These are phyloP conservation scores for Rhopalosiphum maidis DNA, from an alignment of 1,140 invertebrate species.

Conservation along the genomic window DNA sequence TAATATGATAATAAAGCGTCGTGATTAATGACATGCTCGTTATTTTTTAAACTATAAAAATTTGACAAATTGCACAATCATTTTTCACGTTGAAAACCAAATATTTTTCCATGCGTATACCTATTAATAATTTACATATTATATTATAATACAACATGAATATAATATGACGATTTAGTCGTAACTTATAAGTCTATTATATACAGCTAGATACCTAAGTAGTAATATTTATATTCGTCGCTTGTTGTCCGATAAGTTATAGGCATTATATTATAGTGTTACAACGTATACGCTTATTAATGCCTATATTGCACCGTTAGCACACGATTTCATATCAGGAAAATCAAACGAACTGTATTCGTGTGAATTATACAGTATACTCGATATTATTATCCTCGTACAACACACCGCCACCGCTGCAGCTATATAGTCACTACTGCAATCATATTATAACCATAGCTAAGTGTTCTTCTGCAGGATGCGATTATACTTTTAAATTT, in stretches of 20 bases:
- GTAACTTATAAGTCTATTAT: neutral
- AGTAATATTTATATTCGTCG: neutral
- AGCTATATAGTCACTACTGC: neutral
- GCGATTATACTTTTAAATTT: slow-evolving; percentile 7
- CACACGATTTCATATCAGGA: neutral
- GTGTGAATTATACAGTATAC: neutral
- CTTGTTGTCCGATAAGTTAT: neutral
- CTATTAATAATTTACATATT: too few species aligned
- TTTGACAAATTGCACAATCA: too few species aligned
- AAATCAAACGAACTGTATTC: neutral
- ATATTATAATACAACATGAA: neutral
- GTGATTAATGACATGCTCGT: too few species aligned
- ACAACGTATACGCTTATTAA: neutral
- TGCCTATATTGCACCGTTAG: neutral
- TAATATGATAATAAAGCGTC: too few species aligned
- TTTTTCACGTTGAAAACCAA: too few species aligned
- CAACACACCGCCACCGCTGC: neutral
- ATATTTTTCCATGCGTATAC: too few species aligned
- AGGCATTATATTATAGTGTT: neutral
- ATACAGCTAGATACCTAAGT: too few species aligned
- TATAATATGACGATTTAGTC: neutral
- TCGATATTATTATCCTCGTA: neutral
- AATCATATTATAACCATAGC: neutral
- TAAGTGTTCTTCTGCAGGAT: slow-evolving; percentile 3
- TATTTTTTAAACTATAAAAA: too few species aligned